phyloP scores from a whole-genome alignment of 2,888 invertebrate genomes.

The Seira ritae region DNA sequence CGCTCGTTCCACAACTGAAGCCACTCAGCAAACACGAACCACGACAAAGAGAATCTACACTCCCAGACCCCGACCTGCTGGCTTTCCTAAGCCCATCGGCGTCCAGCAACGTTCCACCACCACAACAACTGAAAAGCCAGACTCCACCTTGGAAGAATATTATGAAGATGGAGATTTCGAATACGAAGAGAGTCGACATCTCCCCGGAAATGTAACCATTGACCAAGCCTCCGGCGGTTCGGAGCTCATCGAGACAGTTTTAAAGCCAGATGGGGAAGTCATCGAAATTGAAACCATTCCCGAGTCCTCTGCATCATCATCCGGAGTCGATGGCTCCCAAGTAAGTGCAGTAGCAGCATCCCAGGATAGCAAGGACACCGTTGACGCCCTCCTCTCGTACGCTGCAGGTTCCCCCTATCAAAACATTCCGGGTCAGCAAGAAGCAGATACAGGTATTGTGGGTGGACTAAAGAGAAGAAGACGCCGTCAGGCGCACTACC shows the following conservation, averaged over 20 bases:
- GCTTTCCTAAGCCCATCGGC: constrained; percentile 68
- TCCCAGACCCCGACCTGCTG: constrained; percentile 67
- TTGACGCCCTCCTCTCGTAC: constrained; percentile 47
- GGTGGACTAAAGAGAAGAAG: constrained; percentile 49
- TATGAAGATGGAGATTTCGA: constrained; percentile 71
- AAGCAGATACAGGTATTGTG: constrained; percentile 42
- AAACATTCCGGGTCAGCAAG: constrained; percentile 46
- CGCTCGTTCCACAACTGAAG: constrained; percentile 44
- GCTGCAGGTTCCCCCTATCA: constrained; percentile 52
- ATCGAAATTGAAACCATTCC: neutral
- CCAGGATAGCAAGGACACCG: constrained; percentile 43
- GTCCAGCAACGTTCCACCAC: constrained; percentile 37
- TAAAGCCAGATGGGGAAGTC: constrained; percentile 36
- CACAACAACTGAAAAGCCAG: constrained; percentile 60
- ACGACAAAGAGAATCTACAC: constrained; percentile 70
- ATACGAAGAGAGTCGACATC: constrained; percentile 63
- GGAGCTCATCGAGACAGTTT: constrained; percentile 57
- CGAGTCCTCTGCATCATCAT: neutral
- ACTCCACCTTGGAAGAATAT: constrained; percentile 57
- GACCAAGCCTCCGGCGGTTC: constrained; percentile 57
- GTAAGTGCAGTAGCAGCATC: constrained; percentile 40
- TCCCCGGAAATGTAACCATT: constrained; percentile 57
- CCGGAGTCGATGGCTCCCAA: constrained; percentile 33
- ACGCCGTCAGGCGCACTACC: constrained; percentile 53
- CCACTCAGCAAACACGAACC: constrained; percentile 60